Percentiles rank a stretch among this genome's conserved stretches.
These are phyloP conservation scores for Phainopepla nitens DNA, from an alignment of 2,113 vertebrate species.

Conservation along the genomic window DNA sequence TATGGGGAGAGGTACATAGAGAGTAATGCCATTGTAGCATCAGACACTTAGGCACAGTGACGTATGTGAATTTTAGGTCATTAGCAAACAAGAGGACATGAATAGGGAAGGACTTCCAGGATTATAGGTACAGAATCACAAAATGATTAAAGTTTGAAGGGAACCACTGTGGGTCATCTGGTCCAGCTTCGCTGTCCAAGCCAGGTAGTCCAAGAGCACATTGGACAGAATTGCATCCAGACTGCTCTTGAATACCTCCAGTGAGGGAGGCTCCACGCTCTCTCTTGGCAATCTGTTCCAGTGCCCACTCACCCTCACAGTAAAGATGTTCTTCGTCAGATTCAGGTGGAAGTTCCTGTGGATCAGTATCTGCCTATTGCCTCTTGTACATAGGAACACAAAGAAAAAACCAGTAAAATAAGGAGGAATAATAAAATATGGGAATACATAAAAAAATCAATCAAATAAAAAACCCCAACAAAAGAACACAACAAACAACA, in stretches of 20 bases:
- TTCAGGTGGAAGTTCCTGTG: not conserved
- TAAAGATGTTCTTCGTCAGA: not conserved
- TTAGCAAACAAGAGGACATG: not conserved
- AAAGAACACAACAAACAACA: not conserved
- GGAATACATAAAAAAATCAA: not conserved
- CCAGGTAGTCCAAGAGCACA: not conserved
- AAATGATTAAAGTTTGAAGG: not conserved
- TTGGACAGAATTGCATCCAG: not conserved
- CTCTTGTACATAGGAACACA: not conserved
- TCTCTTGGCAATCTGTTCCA: not conserved
- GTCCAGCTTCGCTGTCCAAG: not conserved
- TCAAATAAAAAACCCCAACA: rapidly evolving
- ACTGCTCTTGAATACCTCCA: not conserved
- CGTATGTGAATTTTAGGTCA: not conserved
- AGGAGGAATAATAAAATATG: not conserved
- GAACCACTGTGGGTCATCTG: not conserved
- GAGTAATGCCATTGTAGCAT: not conserved
- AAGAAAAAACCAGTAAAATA: not conserved
- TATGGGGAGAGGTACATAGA: not conserved
- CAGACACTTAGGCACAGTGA: not conserved
- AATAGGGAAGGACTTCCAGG: not conserved
- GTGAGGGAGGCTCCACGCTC: not conserved
- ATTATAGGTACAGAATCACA: not conserved
- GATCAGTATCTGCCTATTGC: not conserved
- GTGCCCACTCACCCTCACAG: not conserved